A percentile compares a stretch with the other conserved stretches of the same genome.
phyloP scores from a whole-genome alignment of 2,113 vertebrate genomes.

The Hylia prasina region DNA sequence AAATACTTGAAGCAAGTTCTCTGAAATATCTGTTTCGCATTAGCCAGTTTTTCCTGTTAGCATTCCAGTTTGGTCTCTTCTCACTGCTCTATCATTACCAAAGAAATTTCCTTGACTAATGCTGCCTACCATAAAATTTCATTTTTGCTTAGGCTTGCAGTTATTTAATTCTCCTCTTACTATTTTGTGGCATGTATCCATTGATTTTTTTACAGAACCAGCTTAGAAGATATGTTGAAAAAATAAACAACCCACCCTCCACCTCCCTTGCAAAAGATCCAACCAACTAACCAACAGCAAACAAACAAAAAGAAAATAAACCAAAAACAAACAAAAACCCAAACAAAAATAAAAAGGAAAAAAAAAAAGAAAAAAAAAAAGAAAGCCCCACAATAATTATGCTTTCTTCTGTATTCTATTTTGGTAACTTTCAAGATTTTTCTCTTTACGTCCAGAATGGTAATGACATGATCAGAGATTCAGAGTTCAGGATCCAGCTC shows the following conservation, averaged over 20 bases:
- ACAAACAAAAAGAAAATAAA: not conserved
- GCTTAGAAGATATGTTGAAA: not conserved
- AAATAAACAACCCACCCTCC: not conserved
- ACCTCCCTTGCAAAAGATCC: not conserved
- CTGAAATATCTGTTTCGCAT: not conserved
- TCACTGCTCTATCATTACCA: not conserved
- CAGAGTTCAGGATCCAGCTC: not conserved
- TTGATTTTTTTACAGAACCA: not conserved
- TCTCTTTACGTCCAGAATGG: not conserved
- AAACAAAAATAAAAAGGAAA: no score
- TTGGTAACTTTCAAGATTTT: not conserved
- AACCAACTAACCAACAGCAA: not conserved
- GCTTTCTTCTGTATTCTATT: not conserved
- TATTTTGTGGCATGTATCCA: rapidly evolving
- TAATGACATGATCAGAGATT: not conserved
- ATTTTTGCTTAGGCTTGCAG: not conserved
- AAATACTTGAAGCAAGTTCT: not conserved
- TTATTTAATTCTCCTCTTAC: not conserved
- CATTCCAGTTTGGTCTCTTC: not conserved
- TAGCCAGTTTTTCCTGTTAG: rapidly evolving
- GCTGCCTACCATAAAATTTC: not conserved
- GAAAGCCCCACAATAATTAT: no score
- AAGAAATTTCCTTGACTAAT: not conserved
- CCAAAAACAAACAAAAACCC: no score
- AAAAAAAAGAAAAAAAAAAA: no score